Conservation (phyloP, 35 echinoderm and acorn worm species). For the Nesometra sesokonis region DNA sequence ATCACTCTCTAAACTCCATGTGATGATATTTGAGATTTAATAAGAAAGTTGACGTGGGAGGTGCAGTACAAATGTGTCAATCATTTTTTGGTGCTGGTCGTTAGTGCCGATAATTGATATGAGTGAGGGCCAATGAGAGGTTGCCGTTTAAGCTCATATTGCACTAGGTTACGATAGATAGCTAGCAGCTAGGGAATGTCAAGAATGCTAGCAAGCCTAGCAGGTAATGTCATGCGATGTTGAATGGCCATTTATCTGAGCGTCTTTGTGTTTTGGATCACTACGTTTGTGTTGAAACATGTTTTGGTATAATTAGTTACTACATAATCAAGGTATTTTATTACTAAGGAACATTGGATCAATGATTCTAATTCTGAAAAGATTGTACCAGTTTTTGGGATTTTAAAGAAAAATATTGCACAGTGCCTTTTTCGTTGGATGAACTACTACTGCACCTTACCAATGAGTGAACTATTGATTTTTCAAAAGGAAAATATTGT, state of each 20-base stretch:
- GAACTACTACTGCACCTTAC: no score
- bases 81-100: neutral
- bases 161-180: neutral
- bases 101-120: neutral
- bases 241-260: neutral
- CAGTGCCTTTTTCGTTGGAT: no score
- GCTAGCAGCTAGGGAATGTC: neutral
- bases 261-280: no score
- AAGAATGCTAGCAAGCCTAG: neutral
- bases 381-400: no score
- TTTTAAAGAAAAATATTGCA: no score
- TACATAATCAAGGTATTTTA: no score
- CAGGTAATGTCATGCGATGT: neutral
- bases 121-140: neutral
- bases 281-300: neutral
- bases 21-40: no score
- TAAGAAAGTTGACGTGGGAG: neutral
- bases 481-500: no score
- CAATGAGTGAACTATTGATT: no score
- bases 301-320: neutral
- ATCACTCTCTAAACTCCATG: no score
- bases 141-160: neutral
- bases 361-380: no score
- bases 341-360: no score
- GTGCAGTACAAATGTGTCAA: neutral